Conservation (phyloP, 2,113 vertebrate species). For the Hippotragus niger region DNA sequence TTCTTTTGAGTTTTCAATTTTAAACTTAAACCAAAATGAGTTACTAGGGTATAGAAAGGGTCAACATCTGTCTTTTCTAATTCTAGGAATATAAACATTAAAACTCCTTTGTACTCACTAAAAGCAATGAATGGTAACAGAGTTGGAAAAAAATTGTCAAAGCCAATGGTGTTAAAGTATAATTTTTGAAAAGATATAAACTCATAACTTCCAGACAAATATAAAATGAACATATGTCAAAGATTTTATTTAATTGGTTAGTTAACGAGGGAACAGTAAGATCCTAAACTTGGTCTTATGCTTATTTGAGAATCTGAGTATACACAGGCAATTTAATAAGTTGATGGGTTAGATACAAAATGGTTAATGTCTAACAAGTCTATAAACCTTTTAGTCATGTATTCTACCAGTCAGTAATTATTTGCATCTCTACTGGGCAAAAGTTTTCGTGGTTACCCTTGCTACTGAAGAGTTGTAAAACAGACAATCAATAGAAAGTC, state of each 20-base stretch:
- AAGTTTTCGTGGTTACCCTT: not conserved
- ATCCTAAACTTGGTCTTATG: not conserved
- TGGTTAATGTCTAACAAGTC: not conserved
- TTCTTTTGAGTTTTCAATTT: not conserved
- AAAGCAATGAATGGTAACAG: not conserved
- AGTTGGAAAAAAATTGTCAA: not conserved
- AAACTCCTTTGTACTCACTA: not conserved
- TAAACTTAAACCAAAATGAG: not conserved
- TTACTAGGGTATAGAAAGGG: not conserved
- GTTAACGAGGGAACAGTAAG: not conserved
- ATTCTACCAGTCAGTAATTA: not conserved
- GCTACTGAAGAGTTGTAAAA: not conserved
- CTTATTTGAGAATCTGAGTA: not conserved
- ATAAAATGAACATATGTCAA: not conserved
- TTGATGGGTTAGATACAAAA: not conserved
- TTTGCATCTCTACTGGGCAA: not conserved
- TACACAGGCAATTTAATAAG: not conserved
- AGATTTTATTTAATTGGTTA: not conserved
- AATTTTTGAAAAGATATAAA: conserved; percentile 12
- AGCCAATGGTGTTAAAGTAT: not conserved
- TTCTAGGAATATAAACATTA: not conserved
- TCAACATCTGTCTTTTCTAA: not conserved
- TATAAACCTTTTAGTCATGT: not conserved
- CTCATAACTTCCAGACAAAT: not conserved
- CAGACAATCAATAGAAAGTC: not conserved